Base-by-base conservation (phyloP, 2,113 vertebrate species). In the Actenoides lindsayi region DNA sequence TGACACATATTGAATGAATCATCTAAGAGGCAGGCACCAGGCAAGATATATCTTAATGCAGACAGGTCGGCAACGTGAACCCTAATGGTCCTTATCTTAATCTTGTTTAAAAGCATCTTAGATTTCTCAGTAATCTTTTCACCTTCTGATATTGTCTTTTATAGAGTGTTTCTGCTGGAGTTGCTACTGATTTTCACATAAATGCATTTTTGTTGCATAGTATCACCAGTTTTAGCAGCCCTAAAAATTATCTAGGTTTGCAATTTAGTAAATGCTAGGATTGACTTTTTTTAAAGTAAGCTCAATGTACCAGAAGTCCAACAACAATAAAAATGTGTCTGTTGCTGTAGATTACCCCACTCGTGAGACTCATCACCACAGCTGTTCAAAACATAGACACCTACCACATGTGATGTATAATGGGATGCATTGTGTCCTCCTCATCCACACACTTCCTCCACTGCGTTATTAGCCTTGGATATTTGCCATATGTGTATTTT, bases 41-140 rank as follows among this genome's bases (percentile, higher is more conserved):
- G 91, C 92, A 94, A 98, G 98, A 97, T 98, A 97, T 96, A 96
- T 99, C 98, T 98, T 98, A 98, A 98, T 98, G 97, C 98, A 99
- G 98, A 99, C 98, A 98, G 98, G 88, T 97, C 90, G 98, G 98
- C 98, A 98, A 99, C 98, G 98, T 98, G 98, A 98, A 98, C 98
- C 97, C 97, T 99, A 99, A 99, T 99, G 98, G 98, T 98, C 97
- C 98, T 99, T 98, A 99, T 99, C 98, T 98, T 98, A 98, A 98
- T 98, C 98, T 99, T 97, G 98, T 98, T 99, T 99, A 99, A 99
- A 99, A 99, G 98, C 98, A 98, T 98, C 98, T 98, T 98, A 97
- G 97, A 96, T 98, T 98, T 98, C 98, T 97, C 83, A 94, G 97
- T 97, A 97, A 98, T 98, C 98, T 98, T 98, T 98, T 98, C 98